Base-by-base conservation (phyloP, 2,113 vertebrate species). In the Austrofundulus limnaeus region DNA sequence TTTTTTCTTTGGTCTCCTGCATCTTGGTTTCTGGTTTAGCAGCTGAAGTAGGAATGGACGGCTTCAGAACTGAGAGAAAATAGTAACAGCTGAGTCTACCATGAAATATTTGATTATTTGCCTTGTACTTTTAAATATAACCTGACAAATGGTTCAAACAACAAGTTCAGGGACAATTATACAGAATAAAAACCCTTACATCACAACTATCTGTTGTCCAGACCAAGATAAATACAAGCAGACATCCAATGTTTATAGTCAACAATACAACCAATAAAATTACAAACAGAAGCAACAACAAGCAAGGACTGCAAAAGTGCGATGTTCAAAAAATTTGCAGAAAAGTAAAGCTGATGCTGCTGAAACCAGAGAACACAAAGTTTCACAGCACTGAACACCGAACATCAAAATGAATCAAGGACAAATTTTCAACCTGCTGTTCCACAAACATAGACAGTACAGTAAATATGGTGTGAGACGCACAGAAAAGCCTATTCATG, bases 51-150 rank as follows among this genome's bases (percentile, higher is more conserved):
- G 57, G 20, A 63, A 67, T 46, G 51, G 63, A 25, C 0, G 54
- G 51, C 46, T 68, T 87, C 51, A 66, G 28, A 77, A 59, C 78
- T 85, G 38, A 59, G 51, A 61, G 39, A 34, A 70, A 50, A 77
- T 39, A 66, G 54, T 69, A 20, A 46, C 11, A 52, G 31, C 34
- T 59, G 25, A 72, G 51, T 60, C 43, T n/a, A 2, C 41, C 57
- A 28, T 63, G 10, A 53, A 1, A 28, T 39, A 25, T 39, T 19
- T 37, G 12, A 62, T 47, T n/a, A 31, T 46, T n/a, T 19, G 13
- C 13, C 1, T 2, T 50, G 15, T 10, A 1, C 23, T 2, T 49
- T 16, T 41, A 53, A 54, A 52, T 25, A 52, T 45, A 4, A 37
- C 9, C 34, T 5, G 10, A 21, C 0, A 2, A 59, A 39, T n/a